Base-by-base conservation (phyloP, 2,797 vertebrate genomes). In the Cichlasoma orientale region DNA sequence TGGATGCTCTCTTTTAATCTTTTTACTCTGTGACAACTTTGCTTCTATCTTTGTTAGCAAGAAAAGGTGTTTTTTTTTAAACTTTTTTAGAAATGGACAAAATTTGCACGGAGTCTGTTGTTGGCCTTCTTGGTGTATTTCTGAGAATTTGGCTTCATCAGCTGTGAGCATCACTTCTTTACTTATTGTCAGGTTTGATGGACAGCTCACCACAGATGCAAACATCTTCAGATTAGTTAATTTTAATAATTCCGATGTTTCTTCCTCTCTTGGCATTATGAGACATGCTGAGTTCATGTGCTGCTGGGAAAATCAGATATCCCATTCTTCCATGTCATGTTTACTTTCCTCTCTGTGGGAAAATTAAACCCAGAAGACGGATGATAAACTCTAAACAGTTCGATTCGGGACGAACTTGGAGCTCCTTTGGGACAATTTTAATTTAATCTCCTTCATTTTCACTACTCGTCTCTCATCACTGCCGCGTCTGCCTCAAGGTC, bases 341-440 rank as follows among this genome's bases (percentile, higher is more conserved):
- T 71, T 75, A 55, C 47, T 57, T 55, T 76, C 47, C 44, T 3
- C 14, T 38, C 14, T 33, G 52, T 18, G 54, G 21, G 2, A 36
- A 23, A 74, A 73, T 54, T 3, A 69, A 72, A 69, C 11, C 52
- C 74, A 72, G 21, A 55, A 52, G 78, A 66, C 4, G 7, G 72
- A 78, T 27, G 41, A 31, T 50, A 56, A 74, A 50, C 19, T 12
- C 38, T 50, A 68, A 74, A 79, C 75, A 52, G 56, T 72, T 57
- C 4, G 31, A 52, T 47, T 27, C 5, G 33, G 38, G 53, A 61
- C 44, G 50, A 61, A 29, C 18, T 29, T 13, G 63, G 41, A 50
- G 53, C 53, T 66, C 9, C 55, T 12, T n/a, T 19, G 36, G 56
- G 13, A 80, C 71, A 29, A 19, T 19, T 76, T 74, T 52, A 5